phyloP scores from a whole-genome alignment of 2,113 vertebrate genomes.

The Thermophis baileyi region DNA sequence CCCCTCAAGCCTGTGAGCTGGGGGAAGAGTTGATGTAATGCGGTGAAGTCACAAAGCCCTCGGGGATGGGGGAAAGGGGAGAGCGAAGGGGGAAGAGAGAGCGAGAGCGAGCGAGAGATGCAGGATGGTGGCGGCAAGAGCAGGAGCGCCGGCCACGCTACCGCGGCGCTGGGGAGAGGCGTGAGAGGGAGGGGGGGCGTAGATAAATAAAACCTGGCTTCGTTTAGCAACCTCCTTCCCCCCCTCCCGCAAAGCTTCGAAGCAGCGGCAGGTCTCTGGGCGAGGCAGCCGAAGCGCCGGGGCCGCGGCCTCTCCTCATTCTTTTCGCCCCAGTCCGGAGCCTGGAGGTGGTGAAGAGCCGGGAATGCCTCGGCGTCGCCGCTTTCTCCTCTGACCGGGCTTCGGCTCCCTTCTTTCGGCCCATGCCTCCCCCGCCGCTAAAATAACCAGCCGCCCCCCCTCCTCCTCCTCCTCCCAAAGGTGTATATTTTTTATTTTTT shows the following conservation, averaged over 20 bases:
- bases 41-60: constrained; percentile 43
- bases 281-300: neutral
- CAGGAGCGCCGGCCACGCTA: neutral
- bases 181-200: constrained; percentile 19
- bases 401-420: constrained; percentile 14
- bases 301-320: neutral
- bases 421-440: neutral
- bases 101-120: neutral
- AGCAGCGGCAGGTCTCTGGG: neutral
- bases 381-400: constrained; percentile 11
- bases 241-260: neutral
- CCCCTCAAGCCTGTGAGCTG: neutral
- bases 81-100: neutral
- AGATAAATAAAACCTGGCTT: constrained; percentile 31
- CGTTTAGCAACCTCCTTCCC: neutral
- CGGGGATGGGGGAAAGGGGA: neutral
- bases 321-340: neutral
- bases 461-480: neutral
- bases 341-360: constrained; percentile 9
- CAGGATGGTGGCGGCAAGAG: constrained; percentile 43
- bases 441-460: neutral
- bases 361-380: neutral
- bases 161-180: constrained; percentile 10
- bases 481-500: neutral
- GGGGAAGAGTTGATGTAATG: constrained; percentile 33